Percentiles rank a stretch among this genome's conserved stretches.
Conservation (phyloP, 2,113 vertebrate species). For the Mirza zaza region DNA sequence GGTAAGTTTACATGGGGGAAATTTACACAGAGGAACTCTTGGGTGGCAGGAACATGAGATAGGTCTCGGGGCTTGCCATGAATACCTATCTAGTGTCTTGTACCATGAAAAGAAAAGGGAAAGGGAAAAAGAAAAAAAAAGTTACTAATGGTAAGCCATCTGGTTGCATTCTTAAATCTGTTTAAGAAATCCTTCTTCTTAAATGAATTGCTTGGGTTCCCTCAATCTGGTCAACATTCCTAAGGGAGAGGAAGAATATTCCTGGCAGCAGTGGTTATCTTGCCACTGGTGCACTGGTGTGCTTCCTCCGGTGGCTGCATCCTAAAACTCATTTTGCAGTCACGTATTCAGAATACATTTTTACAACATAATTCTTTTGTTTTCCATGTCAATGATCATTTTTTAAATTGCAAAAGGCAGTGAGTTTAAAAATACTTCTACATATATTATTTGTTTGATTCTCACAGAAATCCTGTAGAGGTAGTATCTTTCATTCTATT, state of each 20-base stretch:
- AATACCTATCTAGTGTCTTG: neutral
- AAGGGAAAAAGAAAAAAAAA: neutral
- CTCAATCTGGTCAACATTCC: neutral
- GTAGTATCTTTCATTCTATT: neutral
- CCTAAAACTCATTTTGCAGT: neutral
- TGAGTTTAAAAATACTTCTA: neutral
- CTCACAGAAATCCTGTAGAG: neutral
- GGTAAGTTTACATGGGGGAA: neutral
- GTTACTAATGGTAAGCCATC: neutral
- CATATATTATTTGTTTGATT: neutral
- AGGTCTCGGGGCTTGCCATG: neutral
- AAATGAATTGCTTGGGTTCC: neutral
- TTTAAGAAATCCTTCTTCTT: neutral
- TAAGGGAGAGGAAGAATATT: neutral
- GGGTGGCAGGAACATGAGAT: neutral
- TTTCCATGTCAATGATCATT: neutral
- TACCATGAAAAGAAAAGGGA: neutral
- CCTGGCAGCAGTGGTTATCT: neutral
- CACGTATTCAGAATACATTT: neutral
- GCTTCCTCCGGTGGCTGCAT: accelerated
- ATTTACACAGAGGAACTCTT: neutral
- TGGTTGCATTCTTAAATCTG: neutral
- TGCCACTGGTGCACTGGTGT: neutral
- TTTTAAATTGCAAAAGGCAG: neutral
- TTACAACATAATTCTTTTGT: neutral